Conservation (phyloP, 1,140 invertebrate genomes). For the Halesus radiatus region DNA sequence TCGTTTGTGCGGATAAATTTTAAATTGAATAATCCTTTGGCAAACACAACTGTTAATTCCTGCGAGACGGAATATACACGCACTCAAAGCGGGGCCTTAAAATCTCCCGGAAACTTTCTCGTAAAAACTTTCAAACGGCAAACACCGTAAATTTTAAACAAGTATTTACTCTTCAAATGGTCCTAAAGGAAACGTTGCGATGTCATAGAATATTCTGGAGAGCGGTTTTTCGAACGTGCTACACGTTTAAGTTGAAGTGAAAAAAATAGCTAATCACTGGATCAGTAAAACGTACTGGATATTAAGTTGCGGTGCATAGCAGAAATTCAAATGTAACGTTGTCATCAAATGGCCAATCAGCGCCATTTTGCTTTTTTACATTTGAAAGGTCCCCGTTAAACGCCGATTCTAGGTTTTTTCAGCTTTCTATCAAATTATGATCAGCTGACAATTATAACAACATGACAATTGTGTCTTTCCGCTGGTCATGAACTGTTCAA, state of each 20-base stretch:
- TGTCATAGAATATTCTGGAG: background rate
- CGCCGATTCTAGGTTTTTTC: too few species aligned
- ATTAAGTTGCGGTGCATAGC: too few species aligned
- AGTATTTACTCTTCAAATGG: slow-evolving; percentile 44
- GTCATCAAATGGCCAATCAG: too few species aligned
- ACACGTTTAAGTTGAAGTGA: background rate
- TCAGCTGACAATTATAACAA: too few species aligned
- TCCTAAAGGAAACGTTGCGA: slow-evolving; percentile 25
- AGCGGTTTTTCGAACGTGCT: background rate
- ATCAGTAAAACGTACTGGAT: too few species aligned
- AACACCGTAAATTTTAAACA: slow-evolving; percentile 36
- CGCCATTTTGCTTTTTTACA: too few species aligned
- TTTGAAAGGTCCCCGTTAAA: too few species aligned
- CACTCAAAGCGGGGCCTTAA: slow-evolving; percentile 13
- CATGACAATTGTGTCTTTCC: too few species aligned
- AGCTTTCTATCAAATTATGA: too few species aligned
- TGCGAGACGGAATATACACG: slow-evolving; percentile 18
- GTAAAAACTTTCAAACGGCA: slow-evolving; percentile 38
- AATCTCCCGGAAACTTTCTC: background rate
- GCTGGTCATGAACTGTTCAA: too few species aligned
- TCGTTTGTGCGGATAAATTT: slow-evolving; percentile 27
- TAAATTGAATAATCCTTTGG: slow-evolving; percentile 16
- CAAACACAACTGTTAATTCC: slow-evolving; percentile 37
- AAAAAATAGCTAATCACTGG: too few species aligned
- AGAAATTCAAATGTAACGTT: too few species aligned